Percentiles rank a stretch among this genome's conserved stretches.
Evolutionary conservation across 2,113 vertebrate species (phyloP).

Genomic region (Meleagris gallopavo): DNA sequence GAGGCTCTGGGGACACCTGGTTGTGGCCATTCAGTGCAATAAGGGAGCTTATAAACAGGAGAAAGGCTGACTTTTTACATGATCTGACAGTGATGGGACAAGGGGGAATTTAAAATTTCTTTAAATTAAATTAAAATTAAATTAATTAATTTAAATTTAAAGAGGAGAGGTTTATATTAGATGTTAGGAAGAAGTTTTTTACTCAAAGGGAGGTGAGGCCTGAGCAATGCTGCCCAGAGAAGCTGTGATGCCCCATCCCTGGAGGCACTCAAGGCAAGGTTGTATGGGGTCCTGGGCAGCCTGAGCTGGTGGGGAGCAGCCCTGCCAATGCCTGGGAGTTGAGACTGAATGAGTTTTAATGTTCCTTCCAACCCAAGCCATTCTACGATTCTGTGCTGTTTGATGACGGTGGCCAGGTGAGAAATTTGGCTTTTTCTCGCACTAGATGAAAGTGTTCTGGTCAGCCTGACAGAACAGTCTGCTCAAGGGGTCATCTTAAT

Average conservation of each 20-base stretch:
- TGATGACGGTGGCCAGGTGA: not conserved
- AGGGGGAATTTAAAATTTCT: not conserved
- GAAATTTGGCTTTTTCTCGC: not conserved
- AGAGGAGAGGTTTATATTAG: not conserved
- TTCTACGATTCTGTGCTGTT: not conserved
- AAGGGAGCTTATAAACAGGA: too few species aligned
- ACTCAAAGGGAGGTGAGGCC: not conserved
- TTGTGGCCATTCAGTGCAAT: too few species aligned
- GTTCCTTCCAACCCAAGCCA: not conserved
- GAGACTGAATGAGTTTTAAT: not conserved
- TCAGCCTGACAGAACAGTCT: not conserved
- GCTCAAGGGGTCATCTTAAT: not conserved
- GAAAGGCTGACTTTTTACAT: not conserved
- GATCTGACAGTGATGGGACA: not conserved
- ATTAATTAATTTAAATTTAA: not conserved
- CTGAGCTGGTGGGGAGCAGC: not conserved
- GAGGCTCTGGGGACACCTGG: too few species aligned
- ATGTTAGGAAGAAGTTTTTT: not conserved
- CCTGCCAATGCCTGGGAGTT: too few species aligned
- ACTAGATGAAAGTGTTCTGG: not conserved
- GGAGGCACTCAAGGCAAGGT: too few species aligned
- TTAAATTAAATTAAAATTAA: too few species aligned
- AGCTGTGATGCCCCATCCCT: not conserved
- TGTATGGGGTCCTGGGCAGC: not conserved
- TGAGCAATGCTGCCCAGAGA: not conserved